Evolutionary conservation across 1,140 invertebrate genomes (phyloP).

Genomic region (Pseudachorutes palmiensis): DNA sequence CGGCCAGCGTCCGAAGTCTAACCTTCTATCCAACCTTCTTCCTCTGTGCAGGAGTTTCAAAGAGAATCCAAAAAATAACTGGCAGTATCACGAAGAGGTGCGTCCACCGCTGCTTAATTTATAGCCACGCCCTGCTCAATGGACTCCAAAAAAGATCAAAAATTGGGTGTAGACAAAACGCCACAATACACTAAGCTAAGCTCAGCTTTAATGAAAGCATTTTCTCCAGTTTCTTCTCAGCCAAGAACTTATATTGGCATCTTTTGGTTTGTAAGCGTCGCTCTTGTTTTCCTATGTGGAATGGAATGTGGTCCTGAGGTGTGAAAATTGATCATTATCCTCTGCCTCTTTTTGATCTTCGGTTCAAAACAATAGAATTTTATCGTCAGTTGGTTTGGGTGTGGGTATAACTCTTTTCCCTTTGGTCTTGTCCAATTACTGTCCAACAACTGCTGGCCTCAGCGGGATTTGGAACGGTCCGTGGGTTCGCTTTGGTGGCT

Average conservation of each 20-base stretch:
- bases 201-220: no score
- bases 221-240: no score
- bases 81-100: background rate
- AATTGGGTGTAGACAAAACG: background rate
- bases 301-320: background rate
- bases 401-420: background rate
- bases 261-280: background rate
- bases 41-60: no score
- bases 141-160: background rate
- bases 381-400: background rate
- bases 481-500: no score
- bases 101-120: background rate
- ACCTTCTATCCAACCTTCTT: no score
- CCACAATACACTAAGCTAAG: background rate
- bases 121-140: background rate
- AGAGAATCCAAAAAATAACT: background rate
- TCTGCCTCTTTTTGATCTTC: conserved; percentile 1
- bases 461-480: background rate
- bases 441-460: background rate
- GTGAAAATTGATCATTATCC: conserved; percentile 14
- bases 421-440: background rate
- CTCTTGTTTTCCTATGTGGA: background rate
- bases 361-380: conserved; percentile 13
- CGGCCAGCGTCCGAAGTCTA: background rate
- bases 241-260: background rate